Percentiles rank a stretch among this genome's conserved stretches.
Conservation (phyloP, 2,888 invertebrate genomes). For the Tenthredo scrophulariae region DNA sequence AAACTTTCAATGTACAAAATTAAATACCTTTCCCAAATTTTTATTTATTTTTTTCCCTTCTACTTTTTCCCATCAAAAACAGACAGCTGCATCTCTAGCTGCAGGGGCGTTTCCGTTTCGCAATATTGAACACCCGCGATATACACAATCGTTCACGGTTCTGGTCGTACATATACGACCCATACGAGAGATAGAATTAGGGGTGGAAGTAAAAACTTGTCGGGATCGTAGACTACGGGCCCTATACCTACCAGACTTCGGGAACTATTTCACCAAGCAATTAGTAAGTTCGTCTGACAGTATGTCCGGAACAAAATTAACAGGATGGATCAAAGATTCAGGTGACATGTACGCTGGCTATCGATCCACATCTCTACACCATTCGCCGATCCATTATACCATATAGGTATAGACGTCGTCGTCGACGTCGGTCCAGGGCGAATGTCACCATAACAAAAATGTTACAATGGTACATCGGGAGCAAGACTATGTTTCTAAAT, state of each 20-base stretch:
- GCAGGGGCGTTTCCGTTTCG: background rate
- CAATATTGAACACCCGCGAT: background rate
- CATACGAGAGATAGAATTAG: background rate
- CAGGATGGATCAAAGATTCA: slow-evolving; percentile 26
- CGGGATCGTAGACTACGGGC: background rate
- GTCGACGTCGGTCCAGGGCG: background rate
- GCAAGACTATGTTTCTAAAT: slow-evolving; percentile 32
- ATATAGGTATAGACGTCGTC: background rate
- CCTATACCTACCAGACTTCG: background rate
- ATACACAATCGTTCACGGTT: background rate
- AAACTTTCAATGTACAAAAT: background rate
- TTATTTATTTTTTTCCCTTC: background rate
- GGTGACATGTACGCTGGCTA: background rate
- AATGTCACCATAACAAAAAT: slow-evolving; percentile 4
- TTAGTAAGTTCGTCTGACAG: background rate
- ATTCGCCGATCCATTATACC: background rate
- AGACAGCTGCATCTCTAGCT: background rate
- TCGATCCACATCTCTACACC: background rate
- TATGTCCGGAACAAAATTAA: background rate
- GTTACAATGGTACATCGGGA: slow-evolving; percentile 12
- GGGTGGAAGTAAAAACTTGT: background rate
- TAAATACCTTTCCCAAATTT: background rate
- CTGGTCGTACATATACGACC: background rate
- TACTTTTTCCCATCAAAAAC: background rate
- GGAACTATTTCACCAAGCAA: slow-evolving; percentile 16